These are phyloP conservation scores for Dipus sagitta DNA, from an alignment of 2,797 vertebrate species.

Conservation along the genomic window DNA sequence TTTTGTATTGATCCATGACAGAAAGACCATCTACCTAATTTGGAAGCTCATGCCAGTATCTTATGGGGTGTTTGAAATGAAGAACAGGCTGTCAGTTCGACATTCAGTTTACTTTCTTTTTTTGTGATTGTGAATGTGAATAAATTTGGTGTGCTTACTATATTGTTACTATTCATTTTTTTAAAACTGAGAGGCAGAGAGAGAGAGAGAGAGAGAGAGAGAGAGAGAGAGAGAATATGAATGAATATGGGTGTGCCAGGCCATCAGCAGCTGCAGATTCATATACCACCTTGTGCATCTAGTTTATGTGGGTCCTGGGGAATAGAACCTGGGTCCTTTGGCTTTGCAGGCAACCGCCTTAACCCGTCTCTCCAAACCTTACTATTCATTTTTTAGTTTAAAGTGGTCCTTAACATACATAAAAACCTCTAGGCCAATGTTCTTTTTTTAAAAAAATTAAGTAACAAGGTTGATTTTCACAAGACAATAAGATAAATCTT, in stretches of 20 bases:
- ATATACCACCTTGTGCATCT: too few species aligned
- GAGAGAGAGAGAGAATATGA: too few species aligned
- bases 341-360: too few species aligned
- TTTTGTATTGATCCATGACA: not conserved
- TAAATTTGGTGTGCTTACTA: not conserved
- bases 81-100: not conserved
- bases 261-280: too few species aligned
- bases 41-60: not conserved
- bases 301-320: too few species aligned
- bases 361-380: not conserved
- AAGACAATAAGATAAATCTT: not conserved
- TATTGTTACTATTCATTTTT: not conserved
- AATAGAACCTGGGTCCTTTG: too few species aligned
- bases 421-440: not conserved
- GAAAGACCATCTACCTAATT: not conserved
- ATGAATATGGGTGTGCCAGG: too few species aligned
- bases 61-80: not conserved
- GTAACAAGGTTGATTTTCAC: constrained; percentile 1
- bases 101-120: not conserved
- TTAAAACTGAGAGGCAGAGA: too few species aligned
- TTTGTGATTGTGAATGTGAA: not conserved
- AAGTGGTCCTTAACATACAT: not conserved
- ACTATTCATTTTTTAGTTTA: not conserved
- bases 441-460: constrained; percentile 39
- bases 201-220: too few species aligned